Base-by-base conservation (phyloP, 2,888 invertebrate species). In the Aricia artaxerxes region DNA sequence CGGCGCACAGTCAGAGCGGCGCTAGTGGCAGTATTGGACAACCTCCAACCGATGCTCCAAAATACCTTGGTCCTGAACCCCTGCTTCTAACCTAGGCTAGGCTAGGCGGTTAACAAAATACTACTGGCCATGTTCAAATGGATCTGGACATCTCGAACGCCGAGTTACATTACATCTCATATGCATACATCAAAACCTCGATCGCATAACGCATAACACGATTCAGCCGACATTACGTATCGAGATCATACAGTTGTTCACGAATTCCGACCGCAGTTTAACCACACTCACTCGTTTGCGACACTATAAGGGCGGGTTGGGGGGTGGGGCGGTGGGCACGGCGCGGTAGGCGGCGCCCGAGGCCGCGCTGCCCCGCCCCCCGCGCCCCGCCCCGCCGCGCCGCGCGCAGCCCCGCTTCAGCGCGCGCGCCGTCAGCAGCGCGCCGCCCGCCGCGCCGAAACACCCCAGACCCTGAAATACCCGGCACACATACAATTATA, bases 281-380 rank as follows among this genome's bases (percentile, higher is more conserved):
- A 24, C 4, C 16, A 86, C 84, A 87, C 78, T 49, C 49, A 49
- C 49, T 49, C 9, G 49, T 49, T 49, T 57, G 80, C 64, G 81
- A 87, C 91, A 91, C 93, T 93, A 93, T 93, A 92, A 93, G 83
- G 89, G 88, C 83, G 85, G 84, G 86, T 88, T 89, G 81, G 85
- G 88, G 80, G 86, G 83, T 78, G 88, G 81, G 78, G 82, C 79
- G 84, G 84, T 76, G 83, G 87, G 87, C 85, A 86, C 87, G 81
- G 88, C 86, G 86, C 86, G 85, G 87, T 87, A 87, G 78, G 85
- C 85, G 78, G 84, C 83, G 80, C 84, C 82, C 76, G 76, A 57
- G 53, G 35, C 76, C 13, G 57, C 76, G 53, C 76, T 76, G 40
- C 78, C 64, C 61, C 80, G 79, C 53, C 77, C 13, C 75, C 78